A percentile compares a stretch with the other conserved stretches of the same genome.
phyloP scores from a whole-genome alignment of 2,113 vertebrate species.

The Bucco capensis region DNA sequence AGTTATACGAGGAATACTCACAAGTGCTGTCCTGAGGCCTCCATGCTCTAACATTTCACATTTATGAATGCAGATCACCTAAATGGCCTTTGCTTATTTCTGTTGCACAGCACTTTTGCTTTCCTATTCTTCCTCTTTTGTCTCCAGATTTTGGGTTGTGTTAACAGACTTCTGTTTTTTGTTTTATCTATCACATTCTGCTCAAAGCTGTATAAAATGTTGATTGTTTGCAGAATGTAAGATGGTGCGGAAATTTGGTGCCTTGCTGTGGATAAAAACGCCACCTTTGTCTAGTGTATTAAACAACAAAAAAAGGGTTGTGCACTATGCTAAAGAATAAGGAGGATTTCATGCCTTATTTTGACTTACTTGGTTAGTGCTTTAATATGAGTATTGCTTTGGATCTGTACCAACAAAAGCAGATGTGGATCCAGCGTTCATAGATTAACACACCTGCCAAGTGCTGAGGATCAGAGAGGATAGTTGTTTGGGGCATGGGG shows the following conservation, averaged over 20 bases:
- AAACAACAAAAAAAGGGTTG: background rate
- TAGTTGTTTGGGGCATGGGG: slow-evolving; percentile 29
- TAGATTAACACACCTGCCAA: slow-evolving; percentile 66
- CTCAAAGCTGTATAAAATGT: background rate
- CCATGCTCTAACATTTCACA: background rate
- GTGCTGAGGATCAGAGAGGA: slow-evolving; percentile 34
- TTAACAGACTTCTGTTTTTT: background rate
- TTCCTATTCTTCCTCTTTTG: slow-evolving; percentile 1
- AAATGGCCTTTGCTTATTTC: background rate
- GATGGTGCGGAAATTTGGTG: background rate
- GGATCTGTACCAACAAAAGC: slow-evolving; percentile 53
- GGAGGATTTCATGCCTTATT: slow-evolving; percentile 49
- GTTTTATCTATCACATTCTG: background rate
- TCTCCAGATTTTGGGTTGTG: background rate
- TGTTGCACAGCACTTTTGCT: background rate
- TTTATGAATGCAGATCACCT: background rate
- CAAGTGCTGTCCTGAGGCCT: background rate
- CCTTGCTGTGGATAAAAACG: background rate
- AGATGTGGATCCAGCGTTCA: slow-evolving; percentile 46
- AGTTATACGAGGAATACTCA: background rate
- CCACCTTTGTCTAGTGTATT: background rate
- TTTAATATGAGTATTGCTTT: slow-evolving; percentile 50
- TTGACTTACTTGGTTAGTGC: slow-evolving; percentile 40
- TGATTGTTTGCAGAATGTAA: background rate
- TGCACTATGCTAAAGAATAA: background rate